Evolutionary conservation across 1,140 invertebrate genomes (phyloP), one percentile per base, ranked within the genome.

Genomic region (Grapholita molesta): DNA sequence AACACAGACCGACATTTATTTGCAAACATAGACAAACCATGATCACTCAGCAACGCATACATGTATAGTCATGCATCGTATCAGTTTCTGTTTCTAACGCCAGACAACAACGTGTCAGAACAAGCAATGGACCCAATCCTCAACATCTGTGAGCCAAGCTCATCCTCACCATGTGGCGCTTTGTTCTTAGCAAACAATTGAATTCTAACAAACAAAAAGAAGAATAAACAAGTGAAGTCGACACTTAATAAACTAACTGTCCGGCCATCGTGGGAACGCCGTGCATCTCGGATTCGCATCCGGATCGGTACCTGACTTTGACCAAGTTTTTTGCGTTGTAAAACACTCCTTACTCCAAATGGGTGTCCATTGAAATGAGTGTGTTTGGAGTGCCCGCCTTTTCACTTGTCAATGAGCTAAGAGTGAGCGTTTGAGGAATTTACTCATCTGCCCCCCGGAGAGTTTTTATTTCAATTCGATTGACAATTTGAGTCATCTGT

Each of bases 241-340:
- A 83, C 81, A 85, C 81, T 84, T 84, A 79, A 84, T 83, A 86
- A 88, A 85, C 61, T 74, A 86, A 83, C 77, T 88, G 83, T 83
- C 71, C 70, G 79, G 73, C 80, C 79, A 84, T 67, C 89, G 88
- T 90, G 89, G 86, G 88, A 90, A 90, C 76, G 5, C n/a, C 67
- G 57, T 33, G 32, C 68, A 35, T 38, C 67, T 33, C 38, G 24
- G 78, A 82, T 89, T 91, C 89, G 88, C 86, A 90, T 86, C 86
- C 86, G 84, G 82, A 86, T 48, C 76, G 72, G 73, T 88, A 88
- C 84, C 82, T 86, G 81, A 82, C 75, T 80, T 76, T 61, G 55
- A 74, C 73, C 33, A 74, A 64, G 61, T 82, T 85, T 88, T 89
- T 88, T 86, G 76, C 71, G 71, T 78, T 83, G 75, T 88, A 89